Percentiles rank a stretch among this genome's conserved stretches.
phyloP scores from a whole-genome alignment of 2,113 vertebrate species.

The Eurypyga helias region DNA sequence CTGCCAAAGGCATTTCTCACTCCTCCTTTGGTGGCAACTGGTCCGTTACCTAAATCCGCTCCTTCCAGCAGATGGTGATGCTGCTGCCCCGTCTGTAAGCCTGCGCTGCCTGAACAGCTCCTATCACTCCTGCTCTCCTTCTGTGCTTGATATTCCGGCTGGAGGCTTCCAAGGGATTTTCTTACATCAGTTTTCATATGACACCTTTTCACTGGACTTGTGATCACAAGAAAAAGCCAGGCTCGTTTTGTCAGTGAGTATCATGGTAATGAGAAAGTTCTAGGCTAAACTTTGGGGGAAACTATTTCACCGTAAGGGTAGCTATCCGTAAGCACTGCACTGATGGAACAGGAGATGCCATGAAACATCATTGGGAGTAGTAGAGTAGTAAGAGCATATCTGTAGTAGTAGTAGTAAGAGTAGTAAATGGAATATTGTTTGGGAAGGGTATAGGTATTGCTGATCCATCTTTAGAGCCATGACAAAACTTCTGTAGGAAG shows the following conservation, averaged over 20 bases:
- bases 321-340: background rate
- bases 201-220: slow-evolving; percentile 29
- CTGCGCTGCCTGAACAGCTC: background rate
- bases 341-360: background rate
- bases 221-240: slow-evolving; percentile 32
- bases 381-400: background rate
- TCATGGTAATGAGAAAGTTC: background rate
- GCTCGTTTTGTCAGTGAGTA: slow-evolving; percentile 32
- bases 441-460: background rate
- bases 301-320: background rate
- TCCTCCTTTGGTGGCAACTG: slow-evolving; percentile 39
- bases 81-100: background rate
- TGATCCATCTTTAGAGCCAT: background rate
- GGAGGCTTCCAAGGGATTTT: slow-evolving; percentile 60
- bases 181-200: slow-evolving; percentile 24
- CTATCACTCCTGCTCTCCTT: background rate
- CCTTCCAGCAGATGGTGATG: slow-evolving; percentile 61
- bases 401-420: background rate
- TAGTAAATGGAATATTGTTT: background rate
- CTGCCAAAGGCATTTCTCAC: slow-evolving; percentile 54
- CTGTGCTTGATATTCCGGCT: slow-evolving; percentile 10
- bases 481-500: background rate
- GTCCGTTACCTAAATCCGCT: background rate
- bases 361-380: background rate
- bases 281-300: background rate